phyloP scores from a whole-genome alignment of 1,140 invertebrate genomes.

The Mamestra configurata region DNA sequence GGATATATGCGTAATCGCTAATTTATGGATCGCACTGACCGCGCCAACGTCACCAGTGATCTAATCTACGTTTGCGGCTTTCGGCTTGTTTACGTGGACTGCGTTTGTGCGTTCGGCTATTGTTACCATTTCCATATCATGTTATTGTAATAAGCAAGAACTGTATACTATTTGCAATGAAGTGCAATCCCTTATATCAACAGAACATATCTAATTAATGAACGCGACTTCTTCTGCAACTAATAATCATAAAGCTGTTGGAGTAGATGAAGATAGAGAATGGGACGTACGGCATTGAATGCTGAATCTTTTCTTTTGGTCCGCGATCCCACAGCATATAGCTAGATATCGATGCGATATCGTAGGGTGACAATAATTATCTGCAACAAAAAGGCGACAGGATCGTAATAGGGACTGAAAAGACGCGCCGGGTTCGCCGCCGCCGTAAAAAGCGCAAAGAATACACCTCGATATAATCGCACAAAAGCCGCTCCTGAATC shows the following conservation, averaged over 20 bases:
- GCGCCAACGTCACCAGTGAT: conserved; percentile 62
- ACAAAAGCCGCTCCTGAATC: conserved; percentile 86
- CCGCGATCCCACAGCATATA: conserved; percentile 3
- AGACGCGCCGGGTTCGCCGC: conserved; percentile 72
- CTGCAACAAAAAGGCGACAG: conserved; percentile 81
- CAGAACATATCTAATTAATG: conserved; percentile 33
- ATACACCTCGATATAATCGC: conserved; percentile 88
- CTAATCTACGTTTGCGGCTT: conserved; percentile 61
- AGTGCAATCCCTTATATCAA: background rate
- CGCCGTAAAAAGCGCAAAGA: conserved; percentile 87
- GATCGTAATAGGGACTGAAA: conserved; percentile 81
- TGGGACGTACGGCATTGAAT: conserved; percentile 10
- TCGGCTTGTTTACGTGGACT: conserved; percentile 38
- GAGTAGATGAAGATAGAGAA: conserved; percentile 15
- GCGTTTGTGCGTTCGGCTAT: conserved; percentile 2
- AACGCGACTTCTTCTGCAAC: background rate
- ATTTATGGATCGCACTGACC: conserved; percentile 78
- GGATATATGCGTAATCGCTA: conserved; percentile 82
- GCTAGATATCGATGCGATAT: conserved; percentile 49
- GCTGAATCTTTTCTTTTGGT: conserved; percentile 25
- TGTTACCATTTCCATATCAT: conserved; percentile 32
- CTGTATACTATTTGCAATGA: conserved; percentile 7
- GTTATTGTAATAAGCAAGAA: conserved; percentile 19
- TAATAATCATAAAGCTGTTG: background rate
- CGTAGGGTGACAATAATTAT: conserved; percentile 76